These are phyloP conservation scores for Hiodon tergisus DNA, from an alignment of 2,113 vertebrate species.

Conservation along the genomic window DNA sequence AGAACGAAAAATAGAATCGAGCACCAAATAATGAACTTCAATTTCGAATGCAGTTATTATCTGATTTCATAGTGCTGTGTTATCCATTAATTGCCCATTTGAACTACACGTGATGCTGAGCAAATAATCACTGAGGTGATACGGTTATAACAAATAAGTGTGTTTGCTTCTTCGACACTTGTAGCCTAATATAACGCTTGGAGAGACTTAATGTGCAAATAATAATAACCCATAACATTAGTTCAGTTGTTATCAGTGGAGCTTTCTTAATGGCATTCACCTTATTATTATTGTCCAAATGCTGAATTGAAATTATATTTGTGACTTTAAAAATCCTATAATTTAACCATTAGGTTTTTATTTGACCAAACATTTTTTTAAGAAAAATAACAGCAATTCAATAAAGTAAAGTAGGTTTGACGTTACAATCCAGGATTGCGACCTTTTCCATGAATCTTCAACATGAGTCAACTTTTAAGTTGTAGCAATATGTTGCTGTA, in stretches of 20 bases:
- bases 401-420: too few relatives aligned
- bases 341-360: background rate
- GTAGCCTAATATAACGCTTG: background rate
- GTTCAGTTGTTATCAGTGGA: constrained; percentile 11
- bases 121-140: constrained; percentile 25
- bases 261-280: constrained; percentile 13
- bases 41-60: constrained; percentile 24
- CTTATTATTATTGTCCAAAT: constrained; percentile 14
- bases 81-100: constrained; percentile 27
- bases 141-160: constrained; percentile 15
- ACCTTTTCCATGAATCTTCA: too few relatives aligned
- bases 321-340: background rate
- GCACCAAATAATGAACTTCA: constrained; percentile 20
- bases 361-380: background rate
- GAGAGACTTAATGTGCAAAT: constrained; percentile 16
- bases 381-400: too few relatives aligned
- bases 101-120: constrained; percentile 22
- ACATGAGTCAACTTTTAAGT: too few relatives aligned
- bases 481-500: background rate
- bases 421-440: too few relatives aligned
- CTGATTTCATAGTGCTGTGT: constrained; percentile 32
- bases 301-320: constrained; percentile 9
- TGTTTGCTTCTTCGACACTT: constrained; percentile 1
- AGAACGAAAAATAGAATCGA: constrained; percentile 24
- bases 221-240: background rate